Evolutionary conservation across 1,140 invertebrate species (phyloP).

Genomic region (Hetaerina americana): DNA sequence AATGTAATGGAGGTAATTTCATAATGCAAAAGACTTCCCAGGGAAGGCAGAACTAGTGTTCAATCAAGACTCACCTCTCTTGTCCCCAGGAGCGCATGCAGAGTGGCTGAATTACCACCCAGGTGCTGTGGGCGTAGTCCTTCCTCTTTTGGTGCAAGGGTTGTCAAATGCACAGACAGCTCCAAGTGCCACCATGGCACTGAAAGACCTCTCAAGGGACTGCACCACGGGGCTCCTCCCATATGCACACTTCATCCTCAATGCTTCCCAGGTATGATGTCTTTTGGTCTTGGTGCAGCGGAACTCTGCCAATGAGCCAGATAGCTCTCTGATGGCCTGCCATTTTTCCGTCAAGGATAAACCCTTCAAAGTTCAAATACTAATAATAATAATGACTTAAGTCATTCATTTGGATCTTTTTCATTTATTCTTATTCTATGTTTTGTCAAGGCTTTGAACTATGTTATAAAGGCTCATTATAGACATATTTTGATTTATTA

Average conservation of each 20-base stretch:
- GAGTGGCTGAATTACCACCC: conserved; percentile 65
- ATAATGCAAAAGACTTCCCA: too few species aligned
- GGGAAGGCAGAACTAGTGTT: too few species aligned
- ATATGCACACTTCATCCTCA: conserved; percentile 53
- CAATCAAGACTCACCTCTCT: too few species aligned
- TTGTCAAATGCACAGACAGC: conserved; percentile 53
- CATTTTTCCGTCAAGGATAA: too few species aligned
- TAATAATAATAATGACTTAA: too few species aligned
- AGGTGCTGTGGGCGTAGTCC: conserved; percentile 32
- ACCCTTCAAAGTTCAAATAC: too few species aligned
- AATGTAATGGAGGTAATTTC: too few species aligned
- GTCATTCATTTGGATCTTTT: conserved; percentile 2
- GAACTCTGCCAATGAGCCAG: too few species aligned
- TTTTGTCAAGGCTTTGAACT: background rate
- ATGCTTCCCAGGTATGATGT: conserved; percentile 25
- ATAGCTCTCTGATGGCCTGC: conserved; percentile 19
- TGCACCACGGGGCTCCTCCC: conserved; percentile 44
- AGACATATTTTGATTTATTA: too few species aligned
- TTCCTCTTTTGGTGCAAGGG: conserved; percentile 53
- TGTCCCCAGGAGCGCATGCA: conserved; percentile 60
- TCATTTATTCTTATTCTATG: background rate
- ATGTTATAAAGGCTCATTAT: too few species aligned
- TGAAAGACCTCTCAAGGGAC: conserved; percentile 72
- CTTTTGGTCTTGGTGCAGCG: too few species aligned
- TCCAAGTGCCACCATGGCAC: conserved; percentile 65